A percentile compares a stretch with the other conserved stretches of the same genome.
Conservation (phyloP, 1,140 invertebrate species). For the Drosophila lini region DNA sequence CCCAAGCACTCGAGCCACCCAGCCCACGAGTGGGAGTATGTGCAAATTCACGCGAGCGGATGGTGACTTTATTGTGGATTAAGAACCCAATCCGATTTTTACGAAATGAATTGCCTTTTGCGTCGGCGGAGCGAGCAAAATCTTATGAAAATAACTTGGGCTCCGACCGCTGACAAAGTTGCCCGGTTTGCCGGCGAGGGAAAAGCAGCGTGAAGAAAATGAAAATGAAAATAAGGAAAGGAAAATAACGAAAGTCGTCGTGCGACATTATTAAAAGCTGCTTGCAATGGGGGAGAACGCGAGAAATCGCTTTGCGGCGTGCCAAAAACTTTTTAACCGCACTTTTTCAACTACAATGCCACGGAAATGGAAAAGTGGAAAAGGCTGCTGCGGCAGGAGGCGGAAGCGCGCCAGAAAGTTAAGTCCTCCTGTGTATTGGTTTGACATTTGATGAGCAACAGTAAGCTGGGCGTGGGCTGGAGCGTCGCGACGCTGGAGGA, state of each 20-base stretch:
- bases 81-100: slow-evolving; percentile 49
- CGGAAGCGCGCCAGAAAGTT: slow-evolving; percentile 60
- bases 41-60: slow-evolving; percentile 8
- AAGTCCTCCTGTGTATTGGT: slow-evolving; percentile 78
- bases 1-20: slow-evolving; percentile 12
- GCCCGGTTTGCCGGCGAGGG: slow-evolving; percentile 1
- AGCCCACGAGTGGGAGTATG: slow-evolving; percentile 12
- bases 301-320: slow-evolving; percentile 77
- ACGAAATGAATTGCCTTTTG: slow-evolving; percentile 58
- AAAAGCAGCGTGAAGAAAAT: slow-evolving; percentile 6
- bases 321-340: slow-evolving; percentile 75
- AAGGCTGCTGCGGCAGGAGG: slow-evolving; percentile 13
- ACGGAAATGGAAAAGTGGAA: slow-evolving; percentile 73
- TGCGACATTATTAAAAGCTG: slow-evolving; percentile 69
- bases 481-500: background rate
- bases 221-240: slow-evolving; percentile 31
- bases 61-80: slow-evolving; percentile 53
- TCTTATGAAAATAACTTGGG: slow-evolving; percentile 75
- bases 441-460: slow-evolving; percentile 82
- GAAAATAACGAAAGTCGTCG: slow-evolving; percentile 56
- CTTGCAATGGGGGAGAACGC: slow-evolving; percentile 54
- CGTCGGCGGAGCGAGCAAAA: slow-evolving; percentile 52
- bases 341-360: slow-evolving; percentile 73
- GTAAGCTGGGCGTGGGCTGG: slow-evolving; percentile 26
- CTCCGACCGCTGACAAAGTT: slow-evolving; percentile 44